Conservation (phyloP, 2,797 vertebrate species). For the Chiloscyllium punctatum region DNA sequence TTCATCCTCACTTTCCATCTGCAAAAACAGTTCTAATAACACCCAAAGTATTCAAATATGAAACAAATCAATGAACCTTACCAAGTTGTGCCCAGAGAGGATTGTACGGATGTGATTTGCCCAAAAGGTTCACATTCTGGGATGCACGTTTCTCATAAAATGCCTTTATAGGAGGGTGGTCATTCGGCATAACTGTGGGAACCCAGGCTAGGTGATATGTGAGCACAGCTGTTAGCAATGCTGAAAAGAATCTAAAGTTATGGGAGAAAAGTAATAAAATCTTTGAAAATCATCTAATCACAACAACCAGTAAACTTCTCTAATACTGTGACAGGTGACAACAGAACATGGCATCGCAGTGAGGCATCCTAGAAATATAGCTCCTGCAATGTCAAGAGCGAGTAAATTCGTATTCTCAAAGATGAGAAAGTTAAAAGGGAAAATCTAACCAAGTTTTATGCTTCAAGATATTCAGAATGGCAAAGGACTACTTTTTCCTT, state of each 20-base stretch:
- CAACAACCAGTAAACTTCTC: not conserved
- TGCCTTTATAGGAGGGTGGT: conserved; percentile 66
- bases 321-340: not conserved
- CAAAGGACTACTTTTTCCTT: not conserved
- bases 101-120: conserved; percentile 76
- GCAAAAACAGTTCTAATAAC: not conserved
- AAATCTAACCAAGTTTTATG: not conserved
- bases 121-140: conserved; percentile 66
- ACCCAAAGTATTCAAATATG: not conserved
- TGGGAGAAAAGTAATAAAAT: not conserved
- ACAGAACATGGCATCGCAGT: not conserved
- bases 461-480: not conserved
- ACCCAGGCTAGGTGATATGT: conserved; percentile 80
- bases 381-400: not conserved
- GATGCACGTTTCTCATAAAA: conserved; percentile 72
- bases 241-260: conserved; percentile 67
- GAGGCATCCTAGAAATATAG: not conserved
- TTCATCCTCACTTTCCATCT: not conserved
- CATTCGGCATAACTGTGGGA: conserved; percentile 76
- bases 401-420: not conserved
- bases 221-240: conserved; percentile 72
- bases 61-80: conserved; percentile 46
- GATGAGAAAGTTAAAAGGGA: not conserved
- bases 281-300: not conserved
- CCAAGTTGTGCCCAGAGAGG: conserved; percentile 80